A percentile compares a stretch with the other conserved stretches of the same genome.
phyloP scores from a whole-genome alignment of 2,797 vertebrate genomes.

The Cynodonichthys magdalenae region DNA sequence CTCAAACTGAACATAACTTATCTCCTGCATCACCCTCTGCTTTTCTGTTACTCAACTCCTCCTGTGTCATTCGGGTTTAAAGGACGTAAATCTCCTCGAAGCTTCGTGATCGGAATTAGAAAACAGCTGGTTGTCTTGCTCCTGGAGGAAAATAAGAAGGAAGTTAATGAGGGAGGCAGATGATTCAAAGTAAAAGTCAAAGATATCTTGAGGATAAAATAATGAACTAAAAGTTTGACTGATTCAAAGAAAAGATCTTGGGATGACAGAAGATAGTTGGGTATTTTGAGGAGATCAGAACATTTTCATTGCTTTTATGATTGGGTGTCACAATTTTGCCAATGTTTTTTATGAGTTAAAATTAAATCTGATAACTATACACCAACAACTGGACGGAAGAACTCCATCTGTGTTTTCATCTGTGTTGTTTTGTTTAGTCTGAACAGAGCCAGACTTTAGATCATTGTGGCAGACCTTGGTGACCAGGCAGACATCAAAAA shows the following conservation, averaged over 20 bases:
- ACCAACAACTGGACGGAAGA: constrained; percentile 29
- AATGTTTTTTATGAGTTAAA: neutral
- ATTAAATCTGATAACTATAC: constrained; percentile 32
- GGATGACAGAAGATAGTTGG: neutral
- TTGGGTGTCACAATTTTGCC: no score
- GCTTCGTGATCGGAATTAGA: constrained; percentile 61
- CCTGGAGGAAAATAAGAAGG: constrained; percentile 3
- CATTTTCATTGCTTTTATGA: no score
- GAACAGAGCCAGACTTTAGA: constrained; percentile 50
- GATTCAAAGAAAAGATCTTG: neutral
- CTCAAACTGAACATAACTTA: constrained; percentile 27
- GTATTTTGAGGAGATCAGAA: no score
- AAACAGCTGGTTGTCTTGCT: constrained; percentile 41
- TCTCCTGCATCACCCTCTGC: constrained; percentile 37
- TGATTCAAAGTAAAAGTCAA: constrained; percentile 10
- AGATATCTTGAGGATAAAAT: constrained; percentile 22
- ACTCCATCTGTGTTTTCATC: constrained; percentile 18
- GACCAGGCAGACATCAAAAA: constrained; percentile 52
- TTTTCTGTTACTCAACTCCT: constrained; percentile 43
- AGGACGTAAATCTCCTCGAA: constrained; percentile 52
- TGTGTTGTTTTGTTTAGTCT: constrained; percentile 31
- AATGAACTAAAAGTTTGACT: constrained; percentile 1
- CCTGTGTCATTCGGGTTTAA: constrained; percentile 42
- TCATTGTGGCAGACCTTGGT: constrained; percentile 62
- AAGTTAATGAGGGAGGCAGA: constrained; percentile 32